Conservation (phyloP, 2,797 vertebrate genomes). For the Clarias fuscus region DNA sequence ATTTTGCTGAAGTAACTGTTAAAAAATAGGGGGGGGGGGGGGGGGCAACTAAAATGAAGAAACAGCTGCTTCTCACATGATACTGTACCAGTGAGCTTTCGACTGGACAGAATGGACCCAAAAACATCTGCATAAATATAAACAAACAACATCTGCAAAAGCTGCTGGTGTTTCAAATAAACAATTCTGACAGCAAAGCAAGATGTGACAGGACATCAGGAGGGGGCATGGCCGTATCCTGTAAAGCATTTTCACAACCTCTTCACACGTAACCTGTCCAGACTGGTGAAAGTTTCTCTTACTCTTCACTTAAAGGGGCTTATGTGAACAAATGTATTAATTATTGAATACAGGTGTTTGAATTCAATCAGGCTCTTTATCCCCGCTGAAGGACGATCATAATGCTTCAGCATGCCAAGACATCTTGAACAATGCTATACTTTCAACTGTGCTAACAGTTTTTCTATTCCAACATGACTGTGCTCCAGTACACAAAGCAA, state of each 20-base stretch:
- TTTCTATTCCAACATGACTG: too few relatives aligned
- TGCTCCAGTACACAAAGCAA: too few relatives aligned
- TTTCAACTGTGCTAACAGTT: too few relatives aligned
- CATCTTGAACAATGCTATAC: too few relatives aligned
- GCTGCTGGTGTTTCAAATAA: constrained; percentile 47
- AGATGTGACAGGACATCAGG: constrained; percentile 11
- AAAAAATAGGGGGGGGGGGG: too few relatives aligned
- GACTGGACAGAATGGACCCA: constrained; percentile 26
- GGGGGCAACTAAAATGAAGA: neutral
- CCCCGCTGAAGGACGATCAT: too few relatives aligned
- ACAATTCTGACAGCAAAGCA: constrained; percentile 34
- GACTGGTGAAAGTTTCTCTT: constrained; percentile 61
- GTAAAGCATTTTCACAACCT: neutral
- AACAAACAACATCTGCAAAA: constrained; percentile 56
- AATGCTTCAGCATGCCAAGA: too few relatives aligned
- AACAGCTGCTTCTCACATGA: constrained; percentile 16
- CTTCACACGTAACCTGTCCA: constrained; percentile 59
- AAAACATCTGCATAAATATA: constrained; percentile 11
- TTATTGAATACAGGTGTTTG: too few relatives aligned
- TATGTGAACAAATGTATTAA: neutral
- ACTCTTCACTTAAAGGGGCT: neutral
- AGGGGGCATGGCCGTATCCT: neutral
- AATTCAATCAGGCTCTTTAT: too few relatives aligned
- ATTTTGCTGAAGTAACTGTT: neutral
- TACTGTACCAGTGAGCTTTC: neutral